Conservation (phyloP, 1,140 invertebrate species). For the Pogonognathellus flavescens region DNA sequence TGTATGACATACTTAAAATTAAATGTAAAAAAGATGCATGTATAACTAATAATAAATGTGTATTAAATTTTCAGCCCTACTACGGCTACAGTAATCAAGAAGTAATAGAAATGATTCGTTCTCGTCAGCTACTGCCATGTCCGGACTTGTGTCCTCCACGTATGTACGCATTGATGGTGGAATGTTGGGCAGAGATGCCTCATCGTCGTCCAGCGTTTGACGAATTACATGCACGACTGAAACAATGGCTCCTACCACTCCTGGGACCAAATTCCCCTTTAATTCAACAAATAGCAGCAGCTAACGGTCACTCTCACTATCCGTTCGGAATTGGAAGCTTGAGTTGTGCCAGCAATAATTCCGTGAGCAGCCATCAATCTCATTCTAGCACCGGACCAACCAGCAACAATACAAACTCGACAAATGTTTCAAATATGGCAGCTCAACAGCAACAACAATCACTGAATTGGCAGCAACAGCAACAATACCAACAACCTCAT, state of each 20-base stretch:
- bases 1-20: too few species aligned
- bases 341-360: constrained; percentile 70
- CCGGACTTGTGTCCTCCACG: constrained; percentile 87
- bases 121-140: constrained; percentile 91
- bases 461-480: constrained; percentile 30
- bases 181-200: constrained; percentile 96
- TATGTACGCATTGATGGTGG: constrained; percentile 78
- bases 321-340: constrained; percentile 65
- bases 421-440: constrained; percentile 69
- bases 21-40: too few species aligned
- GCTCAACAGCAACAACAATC: neutral
- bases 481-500: constrained; percentile 39
- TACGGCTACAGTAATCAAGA: constrained; percentile 97
- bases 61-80: constrained; percentile 78
- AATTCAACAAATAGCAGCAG: constrained; percentile 16
- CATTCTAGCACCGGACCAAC: constrained; percentile 71
- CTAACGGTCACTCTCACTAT: constrained; percentile 7
- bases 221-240: constrained; percentile 82
- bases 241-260: constrained; percentile 75
- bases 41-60: too few species aligned
- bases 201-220: constrained; percentile 90
- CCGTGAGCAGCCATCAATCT: constrained; percentile 72
- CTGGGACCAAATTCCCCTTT: constrained; percentile 5
- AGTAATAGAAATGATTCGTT: constrained; percentile 96
- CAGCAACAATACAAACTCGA: constrained; percentile 74